Evolutionary conservation across 1,140 invertebrate genomes (phyloP).

Genomic region (Bicyclus anynana): DNA sequence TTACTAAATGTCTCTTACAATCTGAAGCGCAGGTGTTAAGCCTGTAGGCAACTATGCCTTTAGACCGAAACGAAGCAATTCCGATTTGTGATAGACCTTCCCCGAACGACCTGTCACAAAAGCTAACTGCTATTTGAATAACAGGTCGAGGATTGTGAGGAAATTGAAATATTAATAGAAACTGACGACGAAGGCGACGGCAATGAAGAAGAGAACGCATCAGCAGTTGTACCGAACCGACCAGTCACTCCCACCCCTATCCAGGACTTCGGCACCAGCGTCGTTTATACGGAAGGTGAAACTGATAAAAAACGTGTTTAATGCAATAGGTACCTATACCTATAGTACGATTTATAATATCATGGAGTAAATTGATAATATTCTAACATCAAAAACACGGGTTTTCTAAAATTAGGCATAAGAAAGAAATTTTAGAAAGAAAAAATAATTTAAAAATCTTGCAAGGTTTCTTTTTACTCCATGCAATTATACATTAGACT

Average conservation of each 20-base stretch:
- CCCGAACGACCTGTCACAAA: too few species aligned
- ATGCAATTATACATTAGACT: background rate
- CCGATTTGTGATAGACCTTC: too few species aligned
- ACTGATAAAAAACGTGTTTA: background rate
- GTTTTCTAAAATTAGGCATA: too few species aligned
- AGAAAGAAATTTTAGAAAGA: too few species aligned
- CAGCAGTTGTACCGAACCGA: conserved; percentile 32
- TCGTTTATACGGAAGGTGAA: conserved; percentile 65
- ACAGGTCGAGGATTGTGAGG: conserved; percentile 75
- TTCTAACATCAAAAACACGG: background rate
- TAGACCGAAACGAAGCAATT: too few species aligned
- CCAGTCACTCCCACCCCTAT: conserved; percentile 62
- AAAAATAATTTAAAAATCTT: too few species aligned
- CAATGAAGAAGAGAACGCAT: conserved; percentile 35
- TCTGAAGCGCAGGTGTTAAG: too few species aligned
- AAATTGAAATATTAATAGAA: conserved; percentile 68
- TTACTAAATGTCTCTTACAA: too few species aligned
- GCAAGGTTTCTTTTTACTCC: background rate
- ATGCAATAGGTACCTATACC: background rate
- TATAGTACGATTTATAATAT: background rate
- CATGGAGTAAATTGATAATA: background rate
- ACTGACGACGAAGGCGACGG: conserved; percentile 56
- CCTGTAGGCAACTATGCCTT: too few species aligned
- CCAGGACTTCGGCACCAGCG: conserved; percentile 68
- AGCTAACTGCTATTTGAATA: too few species aligned